Evolutionary conservation across 2,888 invertebrate species (phyloP), one percentile per base, ranked within the genome.

Genomic region (Andrena camellia): DNA sequence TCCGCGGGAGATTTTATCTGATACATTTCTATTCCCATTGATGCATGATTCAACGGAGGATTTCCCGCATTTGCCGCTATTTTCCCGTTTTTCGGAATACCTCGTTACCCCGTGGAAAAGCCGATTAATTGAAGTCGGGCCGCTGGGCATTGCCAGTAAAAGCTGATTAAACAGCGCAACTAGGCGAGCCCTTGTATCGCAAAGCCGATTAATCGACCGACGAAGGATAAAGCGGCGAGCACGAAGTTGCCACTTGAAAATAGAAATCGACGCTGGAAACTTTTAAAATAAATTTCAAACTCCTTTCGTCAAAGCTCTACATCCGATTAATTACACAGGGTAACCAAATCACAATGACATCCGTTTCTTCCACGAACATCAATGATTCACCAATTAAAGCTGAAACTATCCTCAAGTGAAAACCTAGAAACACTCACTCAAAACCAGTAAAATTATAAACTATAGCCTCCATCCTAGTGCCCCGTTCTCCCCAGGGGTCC

Each of bases 161-260:
- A 59, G 54, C 63, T 62, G 64, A 72, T 72, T 63, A 64, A 77
- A 42, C 73, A 48, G 42, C 63, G 63, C 73, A 31, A 77, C 57
- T 64, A 29, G 50, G 35, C 70, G 35, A 54, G 57, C 62, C 35
- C n/a, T 23, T 31, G 62, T 54, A 72, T 54, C 54, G 54, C 23
- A 64, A 52, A 64, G 63, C 73, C 48, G 72, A 77, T 77, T 64
- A 72, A 64, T 77, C 20, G 60, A 8, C 71, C 62, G 35, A 52
- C 75, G 71, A 71, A 71, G 52, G 20, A 26, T 20, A 54, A 54
- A 33, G 23, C 60, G 20, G 26, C 69, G 26, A 29, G 35, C 8
- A 35, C 8, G 35, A 69, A 42, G 57, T 69, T 42, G 57, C 23
- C 8, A 13, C 35, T 10, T 17, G 33, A 8, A 57, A 59, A 57